Base-by-base conservation (phyloP, 2,888 invertebrate species). In the Atrina japonica region DNA sequence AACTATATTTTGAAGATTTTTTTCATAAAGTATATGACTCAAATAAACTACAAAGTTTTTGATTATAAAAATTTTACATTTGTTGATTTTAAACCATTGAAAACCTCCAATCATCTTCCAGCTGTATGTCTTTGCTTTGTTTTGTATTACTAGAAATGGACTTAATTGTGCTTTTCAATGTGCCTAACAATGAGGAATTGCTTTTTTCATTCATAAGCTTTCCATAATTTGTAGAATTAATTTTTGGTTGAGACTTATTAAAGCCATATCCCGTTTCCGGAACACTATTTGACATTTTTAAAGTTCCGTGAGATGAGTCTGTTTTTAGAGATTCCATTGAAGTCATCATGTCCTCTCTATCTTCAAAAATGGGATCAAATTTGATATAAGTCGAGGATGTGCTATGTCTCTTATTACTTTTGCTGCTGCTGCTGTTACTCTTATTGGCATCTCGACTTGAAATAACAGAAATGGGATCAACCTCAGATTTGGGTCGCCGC, bases 311-410 rank as follows among this genome's bases (percentile, higher is more conserved):
- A 35, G 35, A 35, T 1, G 80, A 77, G 27, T 72, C 73, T 9
- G 78, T 70, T 21, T 81, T 76, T 16, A 85, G 67, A 3, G 83
- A 79, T 60, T 85, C 83, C 11, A 73, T 75, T 3, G 84, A 76
- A 55, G 78, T 76, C 7, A 72, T 66, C 65, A 86, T 76, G 45
- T 85, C 85, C 55, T 86, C 87, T 14, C 76, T 75, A 41, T 84
- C 85, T 63, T 87, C 87, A 61, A 86, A 86, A 52, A 87, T 86
- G 1, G 86, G 82, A 70, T 87, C 85, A 73, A 85, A 85, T 61
- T 85, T 80, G 25, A 87, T 84, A 69, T 86, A 87, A 14, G 86
- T 86, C n/a, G 87, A 86, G 6, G 85, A 83, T 55, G 61, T 66
- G 29, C 66, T 66, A 30, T 66, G 66, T 35, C 83, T 72, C 29